Evolutionary conservation across 2,113 vertebrate species (phyloP).

Genomic region (Synchiropus splendidus): DNA sequence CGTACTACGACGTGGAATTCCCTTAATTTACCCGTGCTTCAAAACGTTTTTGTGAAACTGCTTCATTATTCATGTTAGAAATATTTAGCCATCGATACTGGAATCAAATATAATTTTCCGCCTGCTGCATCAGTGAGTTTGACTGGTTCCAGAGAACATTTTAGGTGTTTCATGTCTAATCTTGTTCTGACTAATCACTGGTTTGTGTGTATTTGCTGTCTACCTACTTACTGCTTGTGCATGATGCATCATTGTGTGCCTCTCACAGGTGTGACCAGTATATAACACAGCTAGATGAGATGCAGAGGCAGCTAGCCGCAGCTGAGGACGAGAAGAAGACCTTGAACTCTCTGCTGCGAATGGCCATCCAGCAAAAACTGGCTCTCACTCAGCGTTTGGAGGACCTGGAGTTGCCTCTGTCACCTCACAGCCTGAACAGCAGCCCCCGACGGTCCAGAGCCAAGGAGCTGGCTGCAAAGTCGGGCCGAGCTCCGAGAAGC

Average conservation of each 20-base stretch:
- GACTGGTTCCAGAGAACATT: too few relatives aligned
- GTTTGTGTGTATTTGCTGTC: slow-evolving; percentile 1
- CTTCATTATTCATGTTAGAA: too few relatives aligned
- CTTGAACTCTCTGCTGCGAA: slow-evolving; percentile 70
- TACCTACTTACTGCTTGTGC: slow-evolving; percentile 25
- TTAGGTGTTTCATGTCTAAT: too few relatives aligned
- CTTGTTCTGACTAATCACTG: slow-evolving; percentile 1
- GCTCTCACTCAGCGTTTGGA: slow-evolving; percentile 71
- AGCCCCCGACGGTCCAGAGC: slow-evolving; percentile 66
- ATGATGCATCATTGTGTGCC: slow-evolving; percentile 28
- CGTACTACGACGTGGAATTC: too few relatives aligned
- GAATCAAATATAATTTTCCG: too few relatives aligned
- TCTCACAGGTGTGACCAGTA: slow-evolving; percentile 73
- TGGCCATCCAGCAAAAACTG: slow-evolving; percentile 77
- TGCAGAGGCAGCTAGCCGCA: slow-evolving; percentile 72
- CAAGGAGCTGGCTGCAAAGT: slow-evolving; percentile 63
- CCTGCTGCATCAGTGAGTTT: slow-evolving; percentile 1
- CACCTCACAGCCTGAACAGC: slow-evolving; percentile 54
- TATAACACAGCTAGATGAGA: slow-evolving; percentile 73
- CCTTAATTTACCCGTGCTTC: too few relatives aligned
- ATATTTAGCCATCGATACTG: too few relatives aligned
- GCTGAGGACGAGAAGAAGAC: slow-evolving; percentile 77
- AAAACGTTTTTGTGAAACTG: too few relatives aligned
- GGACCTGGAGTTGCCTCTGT: slow-evolving; percentile 72
- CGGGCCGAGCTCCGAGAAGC: slow-evolving; percentile 58